Percentiles rank a stretch among this genome's conserved stretches.
Evolutionary conservation across 2,888 invertebrate species (phyloP).

Genomic region (Lissonota sp.): DNA sequence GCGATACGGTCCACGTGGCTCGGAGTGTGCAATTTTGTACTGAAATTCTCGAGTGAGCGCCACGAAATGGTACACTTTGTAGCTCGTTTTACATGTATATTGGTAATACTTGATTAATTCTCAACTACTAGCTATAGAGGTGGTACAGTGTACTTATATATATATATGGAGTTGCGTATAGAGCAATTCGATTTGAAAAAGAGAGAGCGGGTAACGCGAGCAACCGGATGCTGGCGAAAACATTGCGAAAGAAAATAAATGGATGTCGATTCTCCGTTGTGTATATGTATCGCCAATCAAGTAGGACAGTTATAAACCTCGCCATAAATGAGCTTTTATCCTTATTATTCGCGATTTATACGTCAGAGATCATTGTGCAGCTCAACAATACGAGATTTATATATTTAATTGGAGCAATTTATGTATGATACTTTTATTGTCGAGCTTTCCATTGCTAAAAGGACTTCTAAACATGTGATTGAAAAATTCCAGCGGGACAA

Average conservation of each 20-base stretch:
- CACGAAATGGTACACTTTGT: slow-evolving; percentile 2
- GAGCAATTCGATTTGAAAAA: slow-evolving; percentile 35
- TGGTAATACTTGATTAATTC: slow-evolving; percentile 48
- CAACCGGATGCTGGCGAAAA: slow-evolving; percentile 50
- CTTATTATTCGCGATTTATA: too few relatives aligned
- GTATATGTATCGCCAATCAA: slow-evolving; percentile 3
- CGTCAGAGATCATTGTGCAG: too few relatives aligned
- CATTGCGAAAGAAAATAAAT: slow-evolving; percentile 61
- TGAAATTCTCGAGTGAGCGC: slow-evolving; percentile 40
- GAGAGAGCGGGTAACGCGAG: slow-evolving; percentile 1
- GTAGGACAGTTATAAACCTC: not conserved
- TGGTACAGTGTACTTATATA: not conserved
- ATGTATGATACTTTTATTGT: too few relatives aligned
- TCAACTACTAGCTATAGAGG: slow-evolving; percentile 47
- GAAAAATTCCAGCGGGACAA: too few relatives aligned
- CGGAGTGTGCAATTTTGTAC: slow-evolving; percentile 50
- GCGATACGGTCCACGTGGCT: slow-evolving; percentile 50
- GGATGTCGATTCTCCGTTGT: slow-evolving; percentile 23
- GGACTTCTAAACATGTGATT: too few relatives aligned
- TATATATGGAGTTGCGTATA: not conserved
- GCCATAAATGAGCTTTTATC: not conserved
- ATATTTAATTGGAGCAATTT: too few relatives aligned
- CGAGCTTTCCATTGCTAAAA: too few relatives aligned
- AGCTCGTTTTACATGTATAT: slow-evolving; percentile 13
- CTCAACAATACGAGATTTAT: too few relatives aligned